phyloP scores from a whole-genome alignment of 64 coral and sea anemone species.

The Pocillopora verrucosa region DNA sequence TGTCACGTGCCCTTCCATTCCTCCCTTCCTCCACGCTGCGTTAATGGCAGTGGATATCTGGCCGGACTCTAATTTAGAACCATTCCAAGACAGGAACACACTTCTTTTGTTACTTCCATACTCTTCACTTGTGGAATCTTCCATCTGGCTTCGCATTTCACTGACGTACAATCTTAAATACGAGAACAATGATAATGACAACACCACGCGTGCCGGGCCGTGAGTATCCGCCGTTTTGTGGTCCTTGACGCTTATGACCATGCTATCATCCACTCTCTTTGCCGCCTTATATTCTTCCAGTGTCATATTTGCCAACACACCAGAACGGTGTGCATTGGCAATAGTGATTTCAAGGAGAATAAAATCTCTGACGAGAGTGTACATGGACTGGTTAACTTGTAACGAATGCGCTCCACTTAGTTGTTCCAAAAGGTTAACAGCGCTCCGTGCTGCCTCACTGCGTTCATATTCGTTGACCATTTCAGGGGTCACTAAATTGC shows the following conservation, averaged over 20 bases:
- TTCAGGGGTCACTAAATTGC: conserved; percentile 40
- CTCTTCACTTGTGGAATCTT: too few relatives aligned
- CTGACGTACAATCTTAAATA: too few relatives aligned
- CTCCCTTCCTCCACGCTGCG: too few relatives aligned
- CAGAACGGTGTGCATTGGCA: conserved; percentile 54
- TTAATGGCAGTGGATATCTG: too few relatives aligned
- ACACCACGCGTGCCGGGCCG: too few relatives aligned
- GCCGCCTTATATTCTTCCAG: conserved; percentile 44
- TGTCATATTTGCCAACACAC: conserved; percentile 70
- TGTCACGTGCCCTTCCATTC: too few relatives aligned
- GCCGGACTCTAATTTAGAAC: too few relatives aligned
- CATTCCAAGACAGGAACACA: too few relatives aligned
- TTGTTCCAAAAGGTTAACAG: conserved; percentile 48
- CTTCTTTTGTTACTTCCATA: too few relatives aligned
- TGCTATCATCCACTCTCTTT: conserved; percentile 27
- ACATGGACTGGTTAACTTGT: conserved; percentile 45
- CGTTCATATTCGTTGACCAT: conserved; percentile 50
- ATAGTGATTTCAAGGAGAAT: conserved; percentile 59
- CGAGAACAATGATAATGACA: too few relatives aligned
- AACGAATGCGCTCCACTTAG: conserved; percentile 27
- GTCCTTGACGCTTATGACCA: conserved; percentile 39
- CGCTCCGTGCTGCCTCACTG: conserved; percentile 37
- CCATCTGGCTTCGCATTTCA: too few relatives aligned
- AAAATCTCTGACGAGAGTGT: conserved; percentile 64
- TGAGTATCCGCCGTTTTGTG: conserved; percentile 60